These are phyloP conservation scores for Atta texana DNA, from an alignment of 1,140 invertebrate genomes.

Conservation along the genomic window DNA sequence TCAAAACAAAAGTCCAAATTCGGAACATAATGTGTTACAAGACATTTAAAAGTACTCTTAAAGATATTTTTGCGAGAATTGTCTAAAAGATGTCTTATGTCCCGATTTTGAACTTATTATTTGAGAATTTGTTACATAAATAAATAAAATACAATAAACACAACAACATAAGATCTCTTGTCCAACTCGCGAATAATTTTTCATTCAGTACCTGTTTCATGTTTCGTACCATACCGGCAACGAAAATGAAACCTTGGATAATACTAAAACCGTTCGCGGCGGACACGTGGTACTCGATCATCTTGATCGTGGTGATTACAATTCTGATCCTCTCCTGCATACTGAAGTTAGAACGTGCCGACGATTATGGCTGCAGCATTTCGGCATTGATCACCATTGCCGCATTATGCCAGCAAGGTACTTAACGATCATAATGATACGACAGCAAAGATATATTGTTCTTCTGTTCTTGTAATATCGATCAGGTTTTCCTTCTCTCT, in stretches of 20 bases:
- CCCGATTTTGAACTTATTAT: no score
- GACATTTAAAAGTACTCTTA: no score
- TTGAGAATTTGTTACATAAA: background rate
- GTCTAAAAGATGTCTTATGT: no score
- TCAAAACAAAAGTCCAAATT: no score
- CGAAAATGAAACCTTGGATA: conserved; percentile 47
- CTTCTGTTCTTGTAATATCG: background rate
- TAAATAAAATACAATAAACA: background rate
- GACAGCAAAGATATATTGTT: background rate
- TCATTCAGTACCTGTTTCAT: conserved; percentile 74
- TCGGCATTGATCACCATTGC: conserved; percentile 66
- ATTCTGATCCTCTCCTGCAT: conserved; percentile 47
- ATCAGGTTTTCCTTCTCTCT: conserved; percentile 54
- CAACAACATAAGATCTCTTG: background rate
- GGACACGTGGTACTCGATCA: conserved; percentile 64
- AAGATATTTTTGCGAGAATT: no score
- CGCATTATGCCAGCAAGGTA: conserved; percentile 79
- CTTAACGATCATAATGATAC: background rate
- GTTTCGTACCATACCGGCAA: conserved; percentile 69
- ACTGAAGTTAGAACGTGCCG: conserved; percentile 40
- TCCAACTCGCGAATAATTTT: background rate
- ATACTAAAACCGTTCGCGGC: conserved; percentile 69
- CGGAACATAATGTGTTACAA: no score
- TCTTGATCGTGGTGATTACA: conserved; percentile 27
- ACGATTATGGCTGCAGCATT: conserved; percentile 7